Evolutionary conservation across 2,113 vertebrate species (phyloP), one percentile per base, ranked within the genome.

Genomic region (Phyllopteryx taeniolatus): DNA sequence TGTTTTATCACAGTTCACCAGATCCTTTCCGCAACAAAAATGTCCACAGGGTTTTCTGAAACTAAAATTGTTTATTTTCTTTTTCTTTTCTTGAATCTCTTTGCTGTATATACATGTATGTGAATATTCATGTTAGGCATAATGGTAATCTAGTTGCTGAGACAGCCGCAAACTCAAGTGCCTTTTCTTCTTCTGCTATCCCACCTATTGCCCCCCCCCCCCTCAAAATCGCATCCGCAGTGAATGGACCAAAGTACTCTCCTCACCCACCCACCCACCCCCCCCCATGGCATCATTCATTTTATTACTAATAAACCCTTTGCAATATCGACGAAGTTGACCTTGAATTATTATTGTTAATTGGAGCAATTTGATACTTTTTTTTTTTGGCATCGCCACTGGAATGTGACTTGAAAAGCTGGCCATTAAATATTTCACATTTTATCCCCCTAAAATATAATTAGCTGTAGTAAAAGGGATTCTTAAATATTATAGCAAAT

Each of bases 141-240:
- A 72, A 79, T 43, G 47, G 74, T 72, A 60, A 73, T 86, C 27
- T 79, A 77, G 73, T 83, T 83, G 10, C 82, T 88, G 88, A 91
- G 85, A 92, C 87, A 85, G 89, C 91, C 90, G 89, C 92, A 91
- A 91, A 91, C 91, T 92, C 81, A 94, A 94, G 93, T 94, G 93
- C 93, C 93, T 94, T 93, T 86, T 91, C 89, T 92, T 74, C 19
- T 59, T 35, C 49, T 68, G 31, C 77, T 91, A 81, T 83, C 84
- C 85, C 81, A 61, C 69, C 72, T 68, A 79, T 83, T 59, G 60
- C 76, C 72, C 77, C 72, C 72, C 61, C 75, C 74, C 80, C 80
- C 78, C 85, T 79, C 74, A 89, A 44, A 14, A 13, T 49, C 47
- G 14, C 47, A 49, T 49, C 47, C 56, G 14, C 22, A 27, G 17